These are phyloP conservation scores for Antennarius maculatus DNA, from an alignment of 2,797 vertebrate species.

Conservation along the genomic window DNA sequence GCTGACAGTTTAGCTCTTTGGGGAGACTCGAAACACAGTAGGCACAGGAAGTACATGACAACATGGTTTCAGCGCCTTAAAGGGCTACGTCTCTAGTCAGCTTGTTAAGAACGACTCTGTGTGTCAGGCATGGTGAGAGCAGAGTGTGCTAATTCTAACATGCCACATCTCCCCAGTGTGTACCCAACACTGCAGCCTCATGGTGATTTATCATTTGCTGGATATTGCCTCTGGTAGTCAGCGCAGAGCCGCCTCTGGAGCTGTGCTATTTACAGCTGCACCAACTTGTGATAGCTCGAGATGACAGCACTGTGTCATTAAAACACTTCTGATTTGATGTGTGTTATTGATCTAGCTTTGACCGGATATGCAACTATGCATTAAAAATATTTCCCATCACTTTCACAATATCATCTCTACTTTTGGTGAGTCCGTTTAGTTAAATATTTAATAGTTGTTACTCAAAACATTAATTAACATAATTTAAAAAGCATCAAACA, in stretches of 20 bases:
- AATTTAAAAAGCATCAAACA: background rate
- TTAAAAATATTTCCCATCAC: background rate
- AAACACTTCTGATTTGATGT: background rate
- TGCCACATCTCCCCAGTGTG: conserved; percentile 34
- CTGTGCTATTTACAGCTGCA: conserved; percentile 33
- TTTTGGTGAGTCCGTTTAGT: background rate
- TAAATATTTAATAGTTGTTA: no score
- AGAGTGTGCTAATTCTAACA: conserved; percentile 55
- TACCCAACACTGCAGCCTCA: conserved; percentile 12
- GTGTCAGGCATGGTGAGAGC: conserved; percentile 34
- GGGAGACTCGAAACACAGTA: conserved; percentile 32
- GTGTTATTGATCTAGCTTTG: background rate
- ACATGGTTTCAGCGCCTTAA: conserved; percentile 17
- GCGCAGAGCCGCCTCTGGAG: conserved; percentile 20
- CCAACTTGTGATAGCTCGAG: background rate
- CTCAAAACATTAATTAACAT: no score
- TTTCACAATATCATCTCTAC: background rate
- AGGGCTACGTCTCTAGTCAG: conserved; percentile 52
- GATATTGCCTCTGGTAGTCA: conserved; percentile 32
- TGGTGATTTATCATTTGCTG: conserved; percentile 44
- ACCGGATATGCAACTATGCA: background rate
- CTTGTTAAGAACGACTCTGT: conserved; percentile 54
- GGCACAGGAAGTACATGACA: conserved; percentile 27
- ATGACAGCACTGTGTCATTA: background rate
- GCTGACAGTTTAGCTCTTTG: conserved; percentile 49